Base-by-base conservation (phyloP, 37 sponge, comb jelly and placozoan species). In the Eunapius fragilis region DNA sequence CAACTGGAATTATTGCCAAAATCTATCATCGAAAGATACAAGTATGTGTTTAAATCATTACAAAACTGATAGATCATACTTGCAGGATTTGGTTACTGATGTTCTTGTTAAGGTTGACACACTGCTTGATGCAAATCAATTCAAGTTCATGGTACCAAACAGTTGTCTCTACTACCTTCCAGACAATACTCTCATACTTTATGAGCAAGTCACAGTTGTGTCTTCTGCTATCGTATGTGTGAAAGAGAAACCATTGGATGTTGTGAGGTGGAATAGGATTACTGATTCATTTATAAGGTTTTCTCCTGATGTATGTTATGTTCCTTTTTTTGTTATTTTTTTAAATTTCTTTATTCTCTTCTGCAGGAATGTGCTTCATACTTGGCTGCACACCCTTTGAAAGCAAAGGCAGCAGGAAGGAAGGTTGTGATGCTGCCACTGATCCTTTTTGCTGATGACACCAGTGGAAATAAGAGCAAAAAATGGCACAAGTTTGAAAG, bases 401-500 rank as follows among this genome's bases (percentile, higher is more conserved):
- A 82, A 33, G 71, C 31, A 27, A 35, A 10, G 69, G 70, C 71
- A 14, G 35, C 25, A n/a, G 36, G 82, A 9, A 32, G 35, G 22
- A 70, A 70, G 31, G 72, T 72, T 27, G 68, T 74, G 22, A 67
- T 79, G 70, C 5, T 68, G 23, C 90, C 90, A 24, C 36, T 89
- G 0, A 11, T 90, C 31, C 33, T 85, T 24, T 90, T 81, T 35
- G 31, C 86, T n/a, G 90, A 90, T 76, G 90, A 90, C 76, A 81
- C 86, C n/a, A 90, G 90, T 81, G 90, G 90, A n/a, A 90, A 90
- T 49, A 49, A 67, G 24, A 49, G 33, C 30, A 90, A 90, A 67
- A 85, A 85, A 22, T 90, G 90, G 90, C 80, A 90, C 50, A 81
- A 81, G 28, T 90, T 90, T 81, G 82, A 90, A 70, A 50, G 33